These are phyloP conservation scores for Mus spretus DNA, from an alignment of 2,797 vertebrate genomes.

Conservation along the genomic window DNA sequence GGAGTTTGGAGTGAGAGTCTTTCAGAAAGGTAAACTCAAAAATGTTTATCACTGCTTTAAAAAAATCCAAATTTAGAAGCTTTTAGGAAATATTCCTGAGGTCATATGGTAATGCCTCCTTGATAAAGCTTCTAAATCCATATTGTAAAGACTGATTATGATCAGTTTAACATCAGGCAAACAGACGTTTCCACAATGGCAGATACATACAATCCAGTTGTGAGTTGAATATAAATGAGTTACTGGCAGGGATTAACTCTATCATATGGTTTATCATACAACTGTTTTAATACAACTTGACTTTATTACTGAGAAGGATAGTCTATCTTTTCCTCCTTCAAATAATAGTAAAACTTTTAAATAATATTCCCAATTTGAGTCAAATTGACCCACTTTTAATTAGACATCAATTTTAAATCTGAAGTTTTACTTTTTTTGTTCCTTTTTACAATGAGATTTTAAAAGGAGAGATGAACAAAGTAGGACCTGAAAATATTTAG, in stretches of 20 bases:
- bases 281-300: neutral
- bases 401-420: conserved; percentile 25
- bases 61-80: neutral
- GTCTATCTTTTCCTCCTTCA: neutral
- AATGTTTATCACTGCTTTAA: neutral
- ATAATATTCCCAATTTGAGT: neutral
- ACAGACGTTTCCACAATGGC: neutral
- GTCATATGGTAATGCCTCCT: neutral
- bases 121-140: neutral
- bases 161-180: neutral
- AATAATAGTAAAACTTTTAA: conserved; percentile 2
- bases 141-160: neutral
- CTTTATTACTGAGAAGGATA: neutral
- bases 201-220: neutral
- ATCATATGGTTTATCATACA: neutral
- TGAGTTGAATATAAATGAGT: neutral
- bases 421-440: neutral
- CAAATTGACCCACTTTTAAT: neutral
- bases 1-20: neutral
- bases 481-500: neutral
- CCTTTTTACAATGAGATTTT: neutral
- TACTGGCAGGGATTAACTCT: neutral
- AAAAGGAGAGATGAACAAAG: neutral
- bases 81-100: neutral
- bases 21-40: conserved; percentile 26